phyloP scores from a whole-genome alignment of 2,113 vertebrate species.

The Xiphophorus hellerii region DNA sequence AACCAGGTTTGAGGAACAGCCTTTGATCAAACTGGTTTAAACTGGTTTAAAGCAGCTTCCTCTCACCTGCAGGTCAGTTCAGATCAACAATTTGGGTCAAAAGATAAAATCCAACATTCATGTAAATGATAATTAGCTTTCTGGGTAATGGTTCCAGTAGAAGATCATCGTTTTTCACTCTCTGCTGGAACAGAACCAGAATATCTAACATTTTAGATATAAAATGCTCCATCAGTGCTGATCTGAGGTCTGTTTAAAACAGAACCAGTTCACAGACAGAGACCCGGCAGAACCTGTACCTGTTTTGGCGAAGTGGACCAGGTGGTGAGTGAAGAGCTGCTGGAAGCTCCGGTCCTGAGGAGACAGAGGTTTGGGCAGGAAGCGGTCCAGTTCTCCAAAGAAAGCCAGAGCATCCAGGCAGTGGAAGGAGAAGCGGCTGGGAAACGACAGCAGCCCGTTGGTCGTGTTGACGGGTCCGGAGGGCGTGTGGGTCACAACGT shows the following conservation, averaged over 20 bases:
- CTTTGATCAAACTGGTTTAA: no score
- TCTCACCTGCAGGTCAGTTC: no score
- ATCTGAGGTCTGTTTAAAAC: not conserved
- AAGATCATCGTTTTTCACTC: no score
- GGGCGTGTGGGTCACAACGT: constrained; percentile 79
- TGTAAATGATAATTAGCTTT: no score
- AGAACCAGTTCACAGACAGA: not conserved
- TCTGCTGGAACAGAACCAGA: no score
- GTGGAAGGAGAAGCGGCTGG: constrained; percentile 81
- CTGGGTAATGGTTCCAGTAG: no score
- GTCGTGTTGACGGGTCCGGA: constrained; percentile 47
- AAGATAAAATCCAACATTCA: no score
- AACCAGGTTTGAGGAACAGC: no score
- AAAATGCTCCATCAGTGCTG: not conserved
- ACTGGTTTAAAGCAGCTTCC: no score
- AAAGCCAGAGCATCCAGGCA: constrained; percentile 73
- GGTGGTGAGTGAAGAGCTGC: constrained; percentile 67
- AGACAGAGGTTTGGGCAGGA: constrained; percentile 53
- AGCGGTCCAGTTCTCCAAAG: constrained; percentile 69
- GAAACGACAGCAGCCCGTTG: constrained; percentile 47
- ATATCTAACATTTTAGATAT: not conserved
- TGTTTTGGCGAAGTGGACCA: constrained; percentile 77
- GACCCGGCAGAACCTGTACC: constrained; percentile 50
- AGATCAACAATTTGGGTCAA: no score
- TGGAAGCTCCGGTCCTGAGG: constrained; percentile 69